Conservation (phyloP, 92 coral and sea anemone species). For the Parazoanthus swiftii region DNA sequence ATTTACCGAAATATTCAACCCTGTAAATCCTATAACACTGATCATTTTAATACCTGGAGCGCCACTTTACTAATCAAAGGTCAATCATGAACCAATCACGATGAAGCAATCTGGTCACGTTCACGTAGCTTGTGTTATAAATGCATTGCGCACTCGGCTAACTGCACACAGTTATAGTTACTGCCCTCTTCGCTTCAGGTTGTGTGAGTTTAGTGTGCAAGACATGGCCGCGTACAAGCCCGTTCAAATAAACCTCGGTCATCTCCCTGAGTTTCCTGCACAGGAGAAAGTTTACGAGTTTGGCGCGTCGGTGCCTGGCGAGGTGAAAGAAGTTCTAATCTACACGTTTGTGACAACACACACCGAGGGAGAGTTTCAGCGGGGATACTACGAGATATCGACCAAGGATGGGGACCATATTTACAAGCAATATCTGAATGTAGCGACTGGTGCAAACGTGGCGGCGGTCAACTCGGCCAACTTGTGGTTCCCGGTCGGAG, state of each 20-base stretch:
- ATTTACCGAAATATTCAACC: too few species aligned
- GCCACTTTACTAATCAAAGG: not conserved
- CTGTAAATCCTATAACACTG: too few species aligned
- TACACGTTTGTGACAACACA: conserved; percentile 56
- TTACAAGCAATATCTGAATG: conserved; percentile 65
- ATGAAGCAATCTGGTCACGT: not conserved
- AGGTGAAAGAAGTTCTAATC: conserved; percentile 53
- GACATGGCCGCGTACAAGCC: conserved; percentile 47
- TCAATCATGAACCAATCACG: not conserved
- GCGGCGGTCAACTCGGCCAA: conserved; percentile 61
- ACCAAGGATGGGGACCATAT: conserved; percentile 37
- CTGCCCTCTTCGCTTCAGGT: not conserved
- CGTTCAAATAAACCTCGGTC: conserved; percentile 35
- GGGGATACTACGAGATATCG: conserved; percentile 60
- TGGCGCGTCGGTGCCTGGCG: conserved; percentile 35
- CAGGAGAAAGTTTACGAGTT: conserved; percentile 35
- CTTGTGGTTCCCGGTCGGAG: conserved; percentile 65
- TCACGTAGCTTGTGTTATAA: not conserved
- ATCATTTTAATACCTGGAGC: not conserved
- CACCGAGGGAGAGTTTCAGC: conserved; percentile 55
- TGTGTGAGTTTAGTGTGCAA: not conserved
- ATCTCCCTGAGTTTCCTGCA: conserved; percentile 46
- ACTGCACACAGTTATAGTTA: not conserved
- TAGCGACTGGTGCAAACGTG: conserved; percentile 56
- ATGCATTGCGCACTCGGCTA: too few species aligned